These are phyloP conservation scores for Agrilus planipennis DNA, from an alignment of 1,140 invertebrate genomes.

Conservation along the genomic window DNA sequence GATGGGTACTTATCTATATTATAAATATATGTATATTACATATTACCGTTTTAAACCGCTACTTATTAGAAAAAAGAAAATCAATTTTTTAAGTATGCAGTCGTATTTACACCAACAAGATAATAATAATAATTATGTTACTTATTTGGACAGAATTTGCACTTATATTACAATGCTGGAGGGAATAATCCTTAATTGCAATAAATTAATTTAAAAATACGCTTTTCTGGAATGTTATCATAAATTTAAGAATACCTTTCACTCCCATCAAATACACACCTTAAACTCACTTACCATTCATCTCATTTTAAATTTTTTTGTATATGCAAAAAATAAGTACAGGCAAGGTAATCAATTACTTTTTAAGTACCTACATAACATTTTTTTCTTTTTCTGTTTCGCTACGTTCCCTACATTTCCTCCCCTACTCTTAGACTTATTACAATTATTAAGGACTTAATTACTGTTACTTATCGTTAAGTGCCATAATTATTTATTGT, in stretches of 20 bases:
- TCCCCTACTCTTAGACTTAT: too few relatives aligned
- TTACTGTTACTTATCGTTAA: too few relatives aligned
- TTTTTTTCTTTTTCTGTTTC: too few relatives aligned
- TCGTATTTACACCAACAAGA: too few relatives aligned
- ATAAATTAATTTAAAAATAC: conserved; percentile 6
- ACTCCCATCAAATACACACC: conserved; percentile 14
- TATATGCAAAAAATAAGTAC: conserved; percentile 27
- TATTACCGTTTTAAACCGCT: too few relatives aligned
- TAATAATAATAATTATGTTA: conserved; percentile 37
- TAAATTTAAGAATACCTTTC: conserved; percentile 4
- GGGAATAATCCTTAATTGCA: conserved; percentile 26
- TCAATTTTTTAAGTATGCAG: conserved; percentile 32
- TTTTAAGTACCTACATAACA: conserved; percentile 22
- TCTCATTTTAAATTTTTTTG: conserved; percentile 12
- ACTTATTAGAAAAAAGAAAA: too few relatives aligned
- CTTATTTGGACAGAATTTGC: conserved; percentile 35
- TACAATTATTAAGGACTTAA: too few relatives aligned
- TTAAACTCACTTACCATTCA: conserved; percentile 21
- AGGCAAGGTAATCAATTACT: too few relatives aligned
- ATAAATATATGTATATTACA: too few relatives aligned
- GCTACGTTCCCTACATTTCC: too few relatives aligned
- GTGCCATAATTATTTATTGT: too few relatives aligned
- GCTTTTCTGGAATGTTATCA: neutral
- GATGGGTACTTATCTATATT: conserved; percentile 23
- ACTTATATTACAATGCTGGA: conserved; percentile 34